Conservation (phyloP, 2,113 vertebrate genomes). For the human (Homo sapiens) region DNA sequence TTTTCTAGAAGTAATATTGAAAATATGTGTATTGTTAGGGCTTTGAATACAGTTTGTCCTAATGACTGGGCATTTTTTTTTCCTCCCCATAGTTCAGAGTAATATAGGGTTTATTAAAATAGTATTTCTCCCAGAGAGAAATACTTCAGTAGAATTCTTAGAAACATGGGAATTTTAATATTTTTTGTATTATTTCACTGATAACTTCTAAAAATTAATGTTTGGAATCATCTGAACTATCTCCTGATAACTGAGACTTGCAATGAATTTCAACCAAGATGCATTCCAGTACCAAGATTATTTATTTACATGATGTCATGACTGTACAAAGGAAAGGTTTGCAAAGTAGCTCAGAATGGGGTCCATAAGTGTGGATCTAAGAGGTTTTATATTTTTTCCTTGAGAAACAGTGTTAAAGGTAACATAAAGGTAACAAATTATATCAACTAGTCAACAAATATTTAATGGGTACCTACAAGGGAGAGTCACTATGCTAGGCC, state of each 20-base stretch:
- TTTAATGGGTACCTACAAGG: background rate
- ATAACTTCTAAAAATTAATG: constrained; percentile 20
- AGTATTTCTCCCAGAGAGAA: constrained; percentile 1
- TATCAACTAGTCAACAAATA: background rate
- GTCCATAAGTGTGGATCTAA: background rate
- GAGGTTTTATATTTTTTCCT: background rate
- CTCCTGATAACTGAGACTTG: background rate
- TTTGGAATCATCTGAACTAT: background rate
- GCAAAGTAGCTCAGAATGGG: background rate
- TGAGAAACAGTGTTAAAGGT: constrained; percentile 5
- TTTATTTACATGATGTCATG: background rate
- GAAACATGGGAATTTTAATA: background rate
- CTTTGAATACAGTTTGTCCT: constrained; percentile 22
- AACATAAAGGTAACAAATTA: constrained; percentile 32
- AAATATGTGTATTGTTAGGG: background rate
- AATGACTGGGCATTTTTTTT: constrained; percentile 33
- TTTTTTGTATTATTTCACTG: constrained; percentile 33
- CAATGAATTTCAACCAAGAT: background rate
- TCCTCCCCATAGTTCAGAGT: background rate
- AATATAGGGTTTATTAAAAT: constrained; percentile 23
- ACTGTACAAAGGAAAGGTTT: background rate
- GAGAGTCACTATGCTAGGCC: background rate
- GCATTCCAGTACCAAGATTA: background rate
- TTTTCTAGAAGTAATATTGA: constrained; percentile 48
- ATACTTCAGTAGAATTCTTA: constrained; percentile 22